phyloP scores from a whole-genome alignment of 2,888 invertebrate species.

The Cosmopolites sordidus region DNA sequence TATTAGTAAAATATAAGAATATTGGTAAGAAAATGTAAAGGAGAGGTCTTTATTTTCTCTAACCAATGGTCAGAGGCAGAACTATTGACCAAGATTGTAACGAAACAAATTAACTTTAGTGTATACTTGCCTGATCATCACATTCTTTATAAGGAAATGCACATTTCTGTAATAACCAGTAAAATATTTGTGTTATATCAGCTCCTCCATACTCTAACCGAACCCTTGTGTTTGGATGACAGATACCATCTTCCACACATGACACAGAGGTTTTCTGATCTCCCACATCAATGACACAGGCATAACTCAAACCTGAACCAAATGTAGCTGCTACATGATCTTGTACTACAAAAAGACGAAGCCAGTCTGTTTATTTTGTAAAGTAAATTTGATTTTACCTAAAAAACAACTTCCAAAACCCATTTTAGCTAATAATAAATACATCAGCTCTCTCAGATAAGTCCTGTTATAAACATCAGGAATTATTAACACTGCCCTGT shows the following conservation, averaged over 20 bases:
- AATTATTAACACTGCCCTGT: constrained; percentile 74
- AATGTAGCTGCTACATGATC: constrained; percentile 84
- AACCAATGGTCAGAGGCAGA: too few species aligned
- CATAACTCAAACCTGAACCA: constrained; percentile 77
- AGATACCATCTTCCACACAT: constrained; percentile 95
- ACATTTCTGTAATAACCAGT: constrained; percentile 83
- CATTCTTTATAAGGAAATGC: constrained; percentile 86
- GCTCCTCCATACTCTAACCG: constrained; percentile 83
- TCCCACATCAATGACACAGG: constrained; percentile 83
- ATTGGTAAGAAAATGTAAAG: too few species aligned
- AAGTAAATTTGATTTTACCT: too few species aligned
- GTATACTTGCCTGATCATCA: constrained; percentile 51
- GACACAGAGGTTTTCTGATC: constrained; percentile 94
- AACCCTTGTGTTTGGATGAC: constrained; percentile 79
- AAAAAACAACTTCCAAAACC: constrained; percentile 49
- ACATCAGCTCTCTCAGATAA: constrained; percentile 80
- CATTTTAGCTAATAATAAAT: constrained; percentile 71
- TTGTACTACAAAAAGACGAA: constrained; percentile 51
- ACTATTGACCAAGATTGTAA: neutral
- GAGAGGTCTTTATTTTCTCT: too few species aligned
- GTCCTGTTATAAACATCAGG: constrained; percentile 42
- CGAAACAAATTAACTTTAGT: too few species aligned
- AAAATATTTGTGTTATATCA: constrained; percentile 85
- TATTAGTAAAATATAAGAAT: too few species aligned
- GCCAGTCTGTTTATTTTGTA: neutral